Conservation (phyloP, 1,140 invertebrate species). For the Dryas iulia region DNA sequence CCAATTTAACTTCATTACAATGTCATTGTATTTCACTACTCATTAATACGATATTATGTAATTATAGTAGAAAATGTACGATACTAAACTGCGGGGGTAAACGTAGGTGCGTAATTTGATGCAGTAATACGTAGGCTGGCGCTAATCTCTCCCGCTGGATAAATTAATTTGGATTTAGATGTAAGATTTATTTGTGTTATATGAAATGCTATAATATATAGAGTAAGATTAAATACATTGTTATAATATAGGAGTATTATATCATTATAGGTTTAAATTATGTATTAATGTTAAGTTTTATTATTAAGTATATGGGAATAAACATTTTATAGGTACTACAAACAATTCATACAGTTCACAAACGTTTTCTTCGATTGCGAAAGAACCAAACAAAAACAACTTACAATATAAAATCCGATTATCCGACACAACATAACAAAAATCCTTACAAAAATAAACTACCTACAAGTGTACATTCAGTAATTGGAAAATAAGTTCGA, state of each 20-base stretch:
- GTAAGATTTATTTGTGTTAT: slow-evolving; percentile 8
- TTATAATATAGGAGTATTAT: too few species aligned
- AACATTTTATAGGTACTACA: too few species aligned
- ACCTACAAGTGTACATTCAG: background rate
- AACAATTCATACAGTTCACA: too few species aligned
- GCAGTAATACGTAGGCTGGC: background rate
- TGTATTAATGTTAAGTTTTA: too few species aligned
- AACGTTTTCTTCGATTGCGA: too few species aligned
- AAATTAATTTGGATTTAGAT: slow-evolving; percentile 18
- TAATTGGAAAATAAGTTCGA: slow-evolving; percentile 18
- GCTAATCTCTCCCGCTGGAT: slow-evolving; percentile 6
- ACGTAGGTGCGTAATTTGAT: too few species aligned
- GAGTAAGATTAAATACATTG: background rate
- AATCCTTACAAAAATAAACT: slow-evolving; percentile 1
- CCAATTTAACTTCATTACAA: slow-evolving; percentile 57
- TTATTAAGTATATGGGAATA: too few species aligned
- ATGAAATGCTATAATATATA: background rate
- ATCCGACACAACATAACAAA: background rate
- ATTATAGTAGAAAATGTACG: slow-evolving; percentile 36
- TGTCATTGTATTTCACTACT: slow-evolving; percentile 53
- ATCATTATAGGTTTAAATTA: too few species aligned
- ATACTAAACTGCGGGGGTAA: background rate
- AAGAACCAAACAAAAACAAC: background rate
- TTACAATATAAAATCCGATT: background rate
- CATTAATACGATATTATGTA: slow-evolving; percentile 43